A percentile compares a stretch with the other conserved stretches of the same genome.
Conservation (phyloP, 2,797 vertebrate species). For the Pristis pectinata region DNA sequence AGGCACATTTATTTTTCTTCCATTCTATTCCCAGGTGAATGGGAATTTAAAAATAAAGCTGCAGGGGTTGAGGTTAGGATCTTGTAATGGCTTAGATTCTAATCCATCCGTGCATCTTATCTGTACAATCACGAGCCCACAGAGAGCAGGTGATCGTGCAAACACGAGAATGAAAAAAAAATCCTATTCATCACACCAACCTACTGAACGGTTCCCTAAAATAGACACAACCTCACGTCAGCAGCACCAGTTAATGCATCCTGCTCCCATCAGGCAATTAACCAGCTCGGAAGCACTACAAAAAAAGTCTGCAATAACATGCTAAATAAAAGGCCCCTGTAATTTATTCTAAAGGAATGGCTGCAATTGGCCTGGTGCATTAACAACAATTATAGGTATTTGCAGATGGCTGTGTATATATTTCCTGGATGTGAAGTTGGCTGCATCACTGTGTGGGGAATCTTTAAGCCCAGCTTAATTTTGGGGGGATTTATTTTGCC, state of each 20-base stretch:
- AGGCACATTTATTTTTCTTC: background rate
- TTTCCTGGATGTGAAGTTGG: background rate
- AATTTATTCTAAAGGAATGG: background rate
- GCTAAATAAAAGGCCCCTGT: background rate
- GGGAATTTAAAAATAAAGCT: background rate
- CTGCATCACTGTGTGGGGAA: background rate
- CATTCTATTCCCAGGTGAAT: background rate
- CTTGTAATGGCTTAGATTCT: background rate
- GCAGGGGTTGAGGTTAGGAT: background rate
- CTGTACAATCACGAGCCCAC: background rate
- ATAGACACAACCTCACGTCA: constrained; percentile 46
- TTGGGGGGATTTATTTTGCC: background rate
- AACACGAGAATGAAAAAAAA: constrained; percentile 49
- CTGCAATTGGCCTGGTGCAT: background rate
- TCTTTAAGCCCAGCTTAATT: background rate
- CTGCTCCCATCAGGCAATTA: constrained; percentile 25
- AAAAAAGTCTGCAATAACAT: constrained; percentile 7
- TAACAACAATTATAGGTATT: background rate
- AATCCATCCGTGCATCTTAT: background rate
- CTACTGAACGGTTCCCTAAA: constrained; percentile 43
- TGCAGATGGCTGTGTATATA: background rate
- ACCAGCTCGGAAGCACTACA: background rate
- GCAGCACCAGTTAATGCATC: constrained; percentile 37
- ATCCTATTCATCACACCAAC: constrained; percentile 44
- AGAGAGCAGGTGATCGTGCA: constrained; percentile 43